Evolutionary conservation across 37 sponge, comb jelly and placozoan genomes (phyloP).

Genomic region (Eunapius fragilis): DNA sequence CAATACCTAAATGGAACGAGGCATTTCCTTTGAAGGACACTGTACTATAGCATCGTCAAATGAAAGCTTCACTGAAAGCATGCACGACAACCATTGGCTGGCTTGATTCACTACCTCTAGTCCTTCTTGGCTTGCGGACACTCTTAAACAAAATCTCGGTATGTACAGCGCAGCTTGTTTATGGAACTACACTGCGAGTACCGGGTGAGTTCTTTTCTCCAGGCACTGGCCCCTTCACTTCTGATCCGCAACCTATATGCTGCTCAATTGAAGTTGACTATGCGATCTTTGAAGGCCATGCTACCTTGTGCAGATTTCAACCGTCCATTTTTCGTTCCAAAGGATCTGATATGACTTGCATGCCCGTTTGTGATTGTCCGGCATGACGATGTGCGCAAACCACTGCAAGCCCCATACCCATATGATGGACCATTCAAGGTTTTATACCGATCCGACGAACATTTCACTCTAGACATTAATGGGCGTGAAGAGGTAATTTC

Average conservation of each 20-base stretch:
- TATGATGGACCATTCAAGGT: constrained; percentile 60
- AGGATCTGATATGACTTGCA: no score
- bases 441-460: constrained; percentile 2
- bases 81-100: no score
- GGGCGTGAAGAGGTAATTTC: constrained; percentile 18
- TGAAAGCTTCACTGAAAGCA: no score
- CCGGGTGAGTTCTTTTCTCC: constrained; percentile 49
- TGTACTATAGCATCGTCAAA: no score
- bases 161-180: constrained; percentile 56
- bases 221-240: background rate
- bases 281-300: background rate
- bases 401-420: constrained; percentile 44
- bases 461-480: constrained; percentile 10
- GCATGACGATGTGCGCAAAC: constrained; percentile 27
- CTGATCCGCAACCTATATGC: constrained; percentile 25
- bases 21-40: no score
- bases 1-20: no score
- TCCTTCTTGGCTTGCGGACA: no score
- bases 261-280: background rate
- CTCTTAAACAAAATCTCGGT: constrained; percentile 31
- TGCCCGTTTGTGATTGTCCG: constrained; percentile 43
- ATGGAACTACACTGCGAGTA: constrained; percentile 39
- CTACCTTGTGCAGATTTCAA: background rate
- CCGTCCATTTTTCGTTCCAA: background rate
- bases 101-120: no score